Evolutionary conservation across 2,797 vertebrate species (phyloP).

Genomic region (Urosaurus nigricauda): DNA sequence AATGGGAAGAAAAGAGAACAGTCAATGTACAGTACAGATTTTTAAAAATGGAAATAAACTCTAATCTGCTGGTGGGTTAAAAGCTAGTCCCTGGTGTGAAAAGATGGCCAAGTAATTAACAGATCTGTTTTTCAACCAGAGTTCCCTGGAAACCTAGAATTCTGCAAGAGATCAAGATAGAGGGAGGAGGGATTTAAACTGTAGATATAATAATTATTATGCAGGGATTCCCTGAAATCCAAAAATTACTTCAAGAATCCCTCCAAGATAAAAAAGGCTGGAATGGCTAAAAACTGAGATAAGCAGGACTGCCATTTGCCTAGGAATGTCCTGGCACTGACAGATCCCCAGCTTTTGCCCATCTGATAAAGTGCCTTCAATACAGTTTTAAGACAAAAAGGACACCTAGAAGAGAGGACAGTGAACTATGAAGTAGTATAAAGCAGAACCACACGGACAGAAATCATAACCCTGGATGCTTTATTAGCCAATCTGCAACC

Average conservation of each 20-base stretch:
- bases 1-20: not conserved
- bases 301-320: not conserved
- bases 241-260: no score
- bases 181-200: no score
- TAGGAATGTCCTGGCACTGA: not conserved
- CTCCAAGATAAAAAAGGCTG: not conserved
- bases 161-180: no score
- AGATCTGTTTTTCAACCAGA: no score
- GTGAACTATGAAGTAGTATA: no score
- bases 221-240: no score
- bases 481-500: no score
- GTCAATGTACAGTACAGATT: no score
- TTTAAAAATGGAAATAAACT: not conserved
- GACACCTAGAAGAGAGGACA: not conserved
- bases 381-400: not conserved
- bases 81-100: not conserved
- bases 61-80: not conserved
- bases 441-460: not conserved
- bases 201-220: no score
- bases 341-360: not conserved
- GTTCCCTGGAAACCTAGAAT: no score
- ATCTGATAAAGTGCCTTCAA: not conserved
- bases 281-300: not conserved
- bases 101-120: no score
- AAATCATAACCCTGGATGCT: no score